These are phyloP conservation scores for Bombus superbus DNA, from an alignment of 1,140 invertebrate genomes.

Conservation along the genomic window DNA sequence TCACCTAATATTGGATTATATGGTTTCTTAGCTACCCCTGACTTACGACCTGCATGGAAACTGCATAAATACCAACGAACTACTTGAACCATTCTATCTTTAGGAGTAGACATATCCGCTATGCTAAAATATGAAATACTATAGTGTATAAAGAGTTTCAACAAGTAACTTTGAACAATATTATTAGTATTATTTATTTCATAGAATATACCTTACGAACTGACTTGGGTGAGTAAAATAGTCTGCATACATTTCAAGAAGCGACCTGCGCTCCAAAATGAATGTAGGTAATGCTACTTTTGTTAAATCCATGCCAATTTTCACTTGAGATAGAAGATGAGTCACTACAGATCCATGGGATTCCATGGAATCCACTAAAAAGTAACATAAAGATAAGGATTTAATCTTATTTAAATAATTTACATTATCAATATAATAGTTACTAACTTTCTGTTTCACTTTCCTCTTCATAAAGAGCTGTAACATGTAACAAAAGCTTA, in stretches of 20 bases:
- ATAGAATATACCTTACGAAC: conserved; percentile 91
- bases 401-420: neutral
- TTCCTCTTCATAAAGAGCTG: conserved; percentile 94
- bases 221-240: conserved; percentile 99
- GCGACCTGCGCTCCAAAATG: conserved; percentile 96
- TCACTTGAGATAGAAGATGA: conserved; percentile 96
- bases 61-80: conserved; percentile 98
- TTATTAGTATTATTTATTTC: conserved; percentile 63
- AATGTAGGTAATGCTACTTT: conserved; percentile 99
- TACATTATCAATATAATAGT: conserved; percentile 13
- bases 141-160: neutral
- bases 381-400: conserved; percentile 26
- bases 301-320: conserved; percentile 99
- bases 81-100: conserved; percentile 96
- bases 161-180: neutral
- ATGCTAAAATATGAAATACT: conserved; percentile 85
- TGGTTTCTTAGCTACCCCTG: conserved; percentile 97
- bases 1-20: conserved; percentile 99
- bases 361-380: conserved; percentile 90
- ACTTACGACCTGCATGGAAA: conserved; percentile 98
- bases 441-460: conserved; percentile 91
- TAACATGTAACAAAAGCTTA: conserved; percentile 72
- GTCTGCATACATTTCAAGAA: conserved; percentile 99
- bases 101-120: conserved; percentile 90
- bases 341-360: conserved; percentile 97